Base-by-base conservation (phyloP, 1,140 invertebrate species). In the Pseudoatta argentina region DNA sequence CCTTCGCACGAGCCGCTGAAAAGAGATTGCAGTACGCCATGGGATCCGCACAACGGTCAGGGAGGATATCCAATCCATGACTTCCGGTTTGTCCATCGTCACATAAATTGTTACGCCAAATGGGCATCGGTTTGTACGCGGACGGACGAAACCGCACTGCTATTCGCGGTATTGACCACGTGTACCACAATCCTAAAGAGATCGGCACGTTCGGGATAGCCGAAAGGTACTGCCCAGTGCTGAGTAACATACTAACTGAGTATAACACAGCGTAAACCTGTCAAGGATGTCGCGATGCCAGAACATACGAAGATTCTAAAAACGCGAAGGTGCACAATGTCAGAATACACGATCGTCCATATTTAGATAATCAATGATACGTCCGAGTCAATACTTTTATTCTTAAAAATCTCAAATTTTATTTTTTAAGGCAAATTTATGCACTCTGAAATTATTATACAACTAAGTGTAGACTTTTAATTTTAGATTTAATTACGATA, bases 81-180 rank as follows among this genome's bases (percentile, higher is more conserved):
- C 93, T 94, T 93, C 92, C 93, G 92, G 93, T 93, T 94, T 92
- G 89, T 87, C 88, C 90, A 88, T 93, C 89, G 91, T 89, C 89
- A 79, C 91, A 94, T 93, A 93, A 94, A 94, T 93, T 93, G 71
- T 10, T 61, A 88, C 67, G 92, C 88, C 87, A 92, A 94, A 92
- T 93, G 91, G 91, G 78, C 91, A 91, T 93, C 91, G 91, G 92
- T 91, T 72, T 89, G 91, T 83, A 88, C 88, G 86, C 89, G 91
- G 91, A 87, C 85, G 89, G 91, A 86, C 88, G 63, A 73, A 53
- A 30, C 48, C 66, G 66, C 66, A 67, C 8, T 63, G 34, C 21
- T 30, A 18, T 89, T 75, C 53, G 85, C 83, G 88, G 83, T 83
- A 89, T 67, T 51, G 90, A 72, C 82, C 79, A 85, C 72, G 55